Percentiles rank a stretch among this genome's conserved stretches.
These are phyloP conservation scores for Miniopterus natalensis DNA, from an alignment of 2,113 vertebrate genomes.

Conservation along the genomic window DNA sequence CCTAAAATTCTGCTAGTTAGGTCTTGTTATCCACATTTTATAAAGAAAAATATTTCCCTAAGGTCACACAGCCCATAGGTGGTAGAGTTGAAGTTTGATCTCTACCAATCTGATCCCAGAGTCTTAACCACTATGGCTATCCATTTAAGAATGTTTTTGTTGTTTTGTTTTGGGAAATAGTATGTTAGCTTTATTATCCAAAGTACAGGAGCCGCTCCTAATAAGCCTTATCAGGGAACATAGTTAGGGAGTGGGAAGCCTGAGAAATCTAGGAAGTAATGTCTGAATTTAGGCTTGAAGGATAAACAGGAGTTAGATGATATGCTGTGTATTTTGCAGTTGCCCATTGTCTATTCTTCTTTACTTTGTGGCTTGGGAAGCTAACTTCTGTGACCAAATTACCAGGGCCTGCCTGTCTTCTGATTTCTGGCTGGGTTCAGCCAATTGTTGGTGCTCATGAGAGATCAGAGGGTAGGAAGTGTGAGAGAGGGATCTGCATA, in stretches of 20 bases:
- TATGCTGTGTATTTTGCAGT: neutral
- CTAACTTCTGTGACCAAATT: neutral
- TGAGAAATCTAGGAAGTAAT: neutral
- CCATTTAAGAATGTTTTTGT: neutral
- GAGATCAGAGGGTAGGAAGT: neutral
- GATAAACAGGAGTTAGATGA: constrained; percentile 11
- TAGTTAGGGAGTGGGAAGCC: neutral
- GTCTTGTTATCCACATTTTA: neutral
- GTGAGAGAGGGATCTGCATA: neutral
- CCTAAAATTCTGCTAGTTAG: neutral
- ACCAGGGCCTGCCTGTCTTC: neutral
- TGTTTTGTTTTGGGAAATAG: constrained; percentile 31
- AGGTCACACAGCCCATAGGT: neutral
- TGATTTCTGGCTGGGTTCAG: neutral
- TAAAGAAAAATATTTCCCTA: neutral
- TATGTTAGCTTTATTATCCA: constrained; percentile 16
- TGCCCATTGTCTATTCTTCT: neutral
- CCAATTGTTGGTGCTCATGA: neutral
- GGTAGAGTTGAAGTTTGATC: neutral
- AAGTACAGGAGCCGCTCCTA: neutral
- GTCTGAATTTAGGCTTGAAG: constrained; percentile 22
- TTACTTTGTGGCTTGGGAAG: constrained; percentile 20
- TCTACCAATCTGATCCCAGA: neutral
- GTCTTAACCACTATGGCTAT: constrained; percentile 1
- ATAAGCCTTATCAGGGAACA: neutral